Evolutionary conservation across 2,113 vertebrate species (phyloP).

Genomic region (Lepisosteus oculatus): DNA sequence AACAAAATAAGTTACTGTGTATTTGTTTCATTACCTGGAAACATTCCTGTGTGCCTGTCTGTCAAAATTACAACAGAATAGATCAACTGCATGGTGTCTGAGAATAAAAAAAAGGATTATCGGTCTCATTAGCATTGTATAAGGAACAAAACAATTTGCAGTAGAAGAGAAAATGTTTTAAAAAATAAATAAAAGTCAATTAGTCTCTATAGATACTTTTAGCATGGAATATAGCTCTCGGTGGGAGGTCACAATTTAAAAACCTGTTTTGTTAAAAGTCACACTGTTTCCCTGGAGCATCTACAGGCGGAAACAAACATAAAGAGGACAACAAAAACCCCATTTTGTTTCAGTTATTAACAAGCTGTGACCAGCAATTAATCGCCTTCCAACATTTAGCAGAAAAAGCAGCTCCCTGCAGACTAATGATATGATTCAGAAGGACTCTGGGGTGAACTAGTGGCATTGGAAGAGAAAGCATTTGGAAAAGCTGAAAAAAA

Average conservation of each 20-base stretch:
- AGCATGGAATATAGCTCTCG: neutral
- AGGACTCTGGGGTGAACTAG: neutral
- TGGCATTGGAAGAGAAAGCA: neutral
- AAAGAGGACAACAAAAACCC: too few species aligned
- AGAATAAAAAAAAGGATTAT: too few species aligned
- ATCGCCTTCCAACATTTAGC: neutral
- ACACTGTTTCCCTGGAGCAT: neutral
- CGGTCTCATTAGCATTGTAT: too few species aligned
- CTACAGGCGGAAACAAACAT: neutral
- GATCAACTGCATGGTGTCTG: too few species aligned
- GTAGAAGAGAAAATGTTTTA: neutral
- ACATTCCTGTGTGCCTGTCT: too few species aligned
- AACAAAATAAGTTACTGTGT: too few species aligned
- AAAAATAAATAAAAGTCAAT: neutral
- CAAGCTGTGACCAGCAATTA: neutral
- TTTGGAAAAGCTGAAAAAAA: neutral
- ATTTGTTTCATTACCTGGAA: too few species aligned
- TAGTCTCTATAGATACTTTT: neutral
- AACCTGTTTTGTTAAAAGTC: neutral
- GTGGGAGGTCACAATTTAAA: neutral
- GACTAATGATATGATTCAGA: too few species aligned
- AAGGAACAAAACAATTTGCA: too few species aligned
- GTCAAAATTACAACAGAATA: too few species aligned
- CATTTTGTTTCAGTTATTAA: neutral
- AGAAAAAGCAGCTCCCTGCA: neutral